Evolutionary conservation across 2,113 vertebrate genomes (phyloP).

Genomic region (Boulengeromyrus knoepffleri): DNA sequence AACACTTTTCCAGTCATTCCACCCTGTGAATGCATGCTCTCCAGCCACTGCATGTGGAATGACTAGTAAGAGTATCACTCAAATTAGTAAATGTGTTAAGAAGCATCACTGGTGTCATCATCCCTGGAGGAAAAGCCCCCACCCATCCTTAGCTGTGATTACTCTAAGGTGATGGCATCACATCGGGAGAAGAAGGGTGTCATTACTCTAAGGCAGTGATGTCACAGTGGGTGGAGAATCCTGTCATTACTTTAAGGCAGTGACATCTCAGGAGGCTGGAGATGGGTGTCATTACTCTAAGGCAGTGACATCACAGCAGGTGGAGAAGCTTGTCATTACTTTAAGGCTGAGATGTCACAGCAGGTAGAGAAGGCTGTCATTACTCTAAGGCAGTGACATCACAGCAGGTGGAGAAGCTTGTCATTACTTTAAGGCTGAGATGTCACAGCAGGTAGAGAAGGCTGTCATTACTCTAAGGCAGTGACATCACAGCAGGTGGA

Average conservation of each 20-base stretch:
- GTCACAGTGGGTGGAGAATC: not conserved
- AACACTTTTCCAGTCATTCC: not conserved
- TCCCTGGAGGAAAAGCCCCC: not conserved
- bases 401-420: too few species aligned
- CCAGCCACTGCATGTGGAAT: not conserved
- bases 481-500: too few species aligned
- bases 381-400: too few species aligned
- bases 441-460: too few species aligned
- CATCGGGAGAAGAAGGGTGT: not conserved
- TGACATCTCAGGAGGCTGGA: too few species aligned
- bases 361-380: too few species aligned
- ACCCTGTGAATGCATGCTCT: not conserved
- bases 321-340: not conserved
- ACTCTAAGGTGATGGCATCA: not conserved
- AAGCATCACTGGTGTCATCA: not conserved
- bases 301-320: not conserved
- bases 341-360: not conserved
- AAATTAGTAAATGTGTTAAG: not conserved
- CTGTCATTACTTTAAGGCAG: not conserved
- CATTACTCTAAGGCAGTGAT: not conserved
- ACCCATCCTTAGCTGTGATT: not conserved
- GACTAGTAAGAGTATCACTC: not conserved
- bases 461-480: too few species aligned
- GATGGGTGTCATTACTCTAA: not conserved
- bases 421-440: too few species aligned